Base-by-base conservation (phyloP, 1,140 invertebrate species). In the Zophobas morio region DNA sequence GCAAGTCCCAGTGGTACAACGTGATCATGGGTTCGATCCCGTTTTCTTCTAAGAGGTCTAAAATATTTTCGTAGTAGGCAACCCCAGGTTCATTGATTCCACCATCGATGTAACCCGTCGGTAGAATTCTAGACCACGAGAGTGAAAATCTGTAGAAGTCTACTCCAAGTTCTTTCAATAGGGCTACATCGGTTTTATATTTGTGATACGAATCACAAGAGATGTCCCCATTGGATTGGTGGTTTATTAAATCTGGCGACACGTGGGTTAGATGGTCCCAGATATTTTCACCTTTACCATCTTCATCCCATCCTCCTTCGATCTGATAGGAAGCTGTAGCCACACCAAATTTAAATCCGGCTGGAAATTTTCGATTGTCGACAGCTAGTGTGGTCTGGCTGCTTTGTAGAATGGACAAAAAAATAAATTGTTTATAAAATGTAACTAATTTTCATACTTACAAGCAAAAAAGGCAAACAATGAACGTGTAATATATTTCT, bases 21-120 rank as follows among this genome's bases (percentile, higher is more conserved):
- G 85, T 91, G 81, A 93, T 91, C 85, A 93, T 84, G 1, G 92
- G 91, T 80, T 89, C 84, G 53, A 94, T 93, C 53, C 88, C 88
- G 42, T 89, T 87, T 47, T 84, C 85, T 0, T 90, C 81, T 1
- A 93, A 84, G 72, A 88, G 88, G 81, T 91, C 85, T 2, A 93
- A 89, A 0, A 94, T 81, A 34, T 88, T 87, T 74, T 91, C 89
- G 83, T 94, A 93, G 81, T 93, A 93, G 0, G 87, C 82, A 0
- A 92, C 81, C 20, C 92, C 92, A 57, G 88, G 88, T 51, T 88
- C 84, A 80, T 74, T 74, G 6, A 74, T 56, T 39, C 36, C n/a
- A n/a, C 51, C 54, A 74, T 89, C 86, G 35, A 53, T 54, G 32
- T 54, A 3, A 40, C 71, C 71, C 1, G 51, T 74, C 3, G 71